Evolutionary conservation across 2,797 vertebrate genomes (phyloP), one percentile per base, ranked within the genome.

Genomic region (Chiloscyllium punctatum): DNA sequence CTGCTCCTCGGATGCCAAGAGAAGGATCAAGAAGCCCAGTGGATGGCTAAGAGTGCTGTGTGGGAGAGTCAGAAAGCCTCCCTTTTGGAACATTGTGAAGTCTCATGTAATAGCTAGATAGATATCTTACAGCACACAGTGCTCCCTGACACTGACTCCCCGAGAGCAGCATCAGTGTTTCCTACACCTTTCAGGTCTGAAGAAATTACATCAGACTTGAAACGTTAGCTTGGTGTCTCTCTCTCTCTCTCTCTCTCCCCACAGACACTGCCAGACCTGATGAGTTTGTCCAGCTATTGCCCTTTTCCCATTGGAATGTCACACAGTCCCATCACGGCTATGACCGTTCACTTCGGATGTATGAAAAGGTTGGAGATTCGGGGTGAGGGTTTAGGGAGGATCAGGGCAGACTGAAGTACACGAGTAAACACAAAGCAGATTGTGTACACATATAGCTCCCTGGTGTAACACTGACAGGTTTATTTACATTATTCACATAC

Each of bases 401-500:
- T 88, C 51, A 88, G 53, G 87, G 30, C 0, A 18, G 57, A 33
- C 57, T 5, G 13, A 9, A 18, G 27, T 6, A 16, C 86, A 8
- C 16, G 30, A 15, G n/a, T 0, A 21, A 42, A 7, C 72, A 23
- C 42, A 21, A 84, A 48, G 48, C 57, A 91, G 88, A 91, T 33
- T 1, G 62, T 62, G 88, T 53, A 69, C 25, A 27, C 37, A 62
- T 18, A 9, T n/a, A 1, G 21, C n/a, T 92, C 48, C 62, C 90
- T 92, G 90, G 18, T 37, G 9, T 69, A 69, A 92, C 90, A 92
- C 90, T 69, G 90, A 92, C 18, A 68, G 90, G 90, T 97, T 98
- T 98, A 99, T 99, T 98, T 99, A 99, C 99, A 99, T 98, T 99
- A 99, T 99, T 99, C 98, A 99, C 98, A 99, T 98, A 98, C 97